Conservation (phyloP, 35 echinoderm and acorn worm species). For the Apostichopus japonicus region DNA sequence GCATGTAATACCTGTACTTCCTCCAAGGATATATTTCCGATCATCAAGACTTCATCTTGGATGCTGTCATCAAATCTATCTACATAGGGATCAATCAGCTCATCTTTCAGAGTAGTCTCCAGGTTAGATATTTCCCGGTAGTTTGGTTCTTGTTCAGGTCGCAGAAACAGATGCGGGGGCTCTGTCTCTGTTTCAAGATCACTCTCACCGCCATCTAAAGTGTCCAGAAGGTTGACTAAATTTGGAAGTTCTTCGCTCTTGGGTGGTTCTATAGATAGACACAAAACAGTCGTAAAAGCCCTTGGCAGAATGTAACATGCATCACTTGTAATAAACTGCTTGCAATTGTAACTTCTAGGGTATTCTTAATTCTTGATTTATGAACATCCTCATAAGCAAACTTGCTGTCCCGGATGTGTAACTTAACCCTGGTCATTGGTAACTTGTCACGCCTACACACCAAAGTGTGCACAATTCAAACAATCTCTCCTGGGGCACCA, state of each 20-base stretch:
- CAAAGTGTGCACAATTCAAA: too few species aligned
- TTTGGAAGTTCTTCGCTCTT: conserved; percentile 77
- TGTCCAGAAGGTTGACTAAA: conserved; percentile 78
- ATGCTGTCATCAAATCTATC: conserved; percentile 90
- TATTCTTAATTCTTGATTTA: too few species aligned
- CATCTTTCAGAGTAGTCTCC: conserved; percentile 77
- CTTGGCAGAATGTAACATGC: too few species aligned
- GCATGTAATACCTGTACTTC: conserved; percentile 85
- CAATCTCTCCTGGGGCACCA: too few species aligned
- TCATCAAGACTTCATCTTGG: conserved; percentile 96
- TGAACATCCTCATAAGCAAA: too few species aligned
- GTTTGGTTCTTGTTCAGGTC: conserved; percentile 94
- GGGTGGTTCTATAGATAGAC: background rate
- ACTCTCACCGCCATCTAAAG: conserved; percentile 89
- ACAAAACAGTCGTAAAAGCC: background rate
- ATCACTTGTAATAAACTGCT: too few species aligned
- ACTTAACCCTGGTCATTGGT: too few species aligned
- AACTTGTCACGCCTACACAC: too few species aligned
- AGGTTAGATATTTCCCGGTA: conserved; percentile 83
- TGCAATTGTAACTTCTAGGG: too few species aligned
- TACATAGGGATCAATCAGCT: conserved; percentile 83
- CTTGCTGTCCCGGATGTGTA: too few species aligned
- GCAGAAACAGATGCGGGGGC: conserved; percentile 79
- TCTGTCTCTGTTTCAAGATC: conserved; percentile 80
- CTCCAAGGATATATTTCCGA: conserved; percentile 95